Evolutionary conservation across 2,797 vertebrate genomes (phyloP), one percentile per base, ranked within the genome.

Genomic region (Taeniopygia guttata): DNA sequence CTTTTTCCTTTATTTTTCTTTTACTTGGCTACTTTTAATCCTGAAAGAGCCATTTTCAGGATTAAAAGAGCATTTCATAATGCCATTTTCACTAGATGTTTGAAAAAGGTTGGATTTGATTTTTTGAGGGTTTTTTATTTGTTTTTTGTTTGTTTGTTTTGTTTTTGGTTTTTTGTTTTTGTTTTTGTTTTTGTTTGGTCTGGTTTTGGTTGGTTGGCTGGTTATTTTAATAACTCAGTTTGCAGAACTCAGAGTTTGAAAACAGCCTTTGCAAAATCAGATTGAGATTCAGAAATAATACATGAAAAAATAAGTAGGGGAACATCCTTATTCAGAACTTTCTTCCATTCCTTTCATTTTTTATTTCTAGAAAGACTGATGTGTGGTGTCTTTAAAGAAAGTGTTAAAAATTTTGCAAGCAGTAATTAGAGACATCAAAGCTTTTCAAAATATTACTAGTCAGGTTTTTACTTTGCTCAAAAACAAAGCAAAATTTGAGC

Each of bases 61-160:
- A n/a, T n/a, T n/a, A n/a, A n/a, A n/a, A n/a, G n/a, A n/a, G n/a
- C n/a, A n/a, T n/a, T n/a, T n/a, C 0, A 25, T 6, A 46, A 34
- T 5, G 2, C 2, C 0, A 0, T 68, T 87, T 89, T 84, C 25
- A 69, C 11, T 9, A 22, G 3, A 9, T 36, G 0, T 4, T 19
- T 26, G 14, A 11, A 49, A 74, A 64, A 16, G 5, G 5, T 30
- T 38, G 15, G 7, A 10, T 27, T 55, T 26, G 13, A 3, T 11
- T 42, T n/a, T 17, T 8, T 7, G 8, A 7, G 11, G 43, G 3
- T 63, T n/a, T 38, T 17, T 40, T 40, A n/a, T n/a, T n/a, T 40
- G 13, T 40, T 40, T 40, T 40, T n/a, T n/a, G n/a, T 40, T 40
- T 42, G 52, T 52, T n/a, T n/a, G n/a, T 17, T 27, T 4, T 5